Evolutionary conservation across 2,888 invertebrate genomes (phyloP), one percentile per base, ranked within the genome.

Genomic region (Drosophila antonietae): DNA sequence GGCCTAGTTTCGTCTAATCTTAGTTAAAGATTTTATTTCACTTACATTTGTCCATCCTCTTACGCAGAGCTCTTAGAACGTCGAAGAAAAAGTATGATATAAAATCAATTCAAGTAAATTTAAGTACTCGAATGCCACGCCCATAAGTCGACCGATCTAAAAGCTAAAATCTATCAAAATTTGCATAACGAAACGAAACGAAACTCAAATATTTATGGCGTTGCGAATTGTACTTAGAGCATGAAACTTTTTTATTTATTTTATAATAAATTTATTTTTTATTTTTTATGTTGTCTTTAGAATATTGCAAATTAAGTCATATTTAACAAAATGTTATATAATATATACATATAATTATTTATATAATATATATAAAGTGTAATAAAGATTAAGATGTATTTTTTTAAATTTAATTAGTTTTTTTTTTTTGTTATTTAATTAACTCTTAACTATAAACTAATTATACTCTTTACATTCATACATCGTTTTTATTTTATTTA

Each of bases 21-120:
- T 64, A 44, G 53, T 15, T 15, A 9, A 15, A 28, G 10, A 5
- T 20, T 2, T 44, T 8, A 46, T 49, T 18, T 28, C 8, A 81
- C 83, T 75, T 73, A 74, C 68, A 67, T 65, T 72, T 20, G 12
- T 64, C 41, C 41, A n/a, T n/a, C 44, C 78, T 63, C 23, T 28
- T 68, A 75, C 88, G 59, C 88, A 85, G 84, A 85, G 77, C 71
- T 87, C 20, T 10, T 75, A 44, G 88, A 89, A 5, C 75, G 89
- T n/a, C 80, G 78, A 51, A 51, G 73, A 73, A 83, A 82, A 51
- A 74, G 73, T 49, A 1, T 20, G 14, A 0, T 31, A 0, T 57
- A 55, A 61, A 47, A 56, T 1, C 14, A 28, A 61, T n/a, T 37
- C 33, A 28, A 56, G 44, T 8, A 52, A 65, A 65, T 66, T 53